Conservation (phyloP, 2,113 vertebrate species). For the Antidorcas marsupialis region DNA sequence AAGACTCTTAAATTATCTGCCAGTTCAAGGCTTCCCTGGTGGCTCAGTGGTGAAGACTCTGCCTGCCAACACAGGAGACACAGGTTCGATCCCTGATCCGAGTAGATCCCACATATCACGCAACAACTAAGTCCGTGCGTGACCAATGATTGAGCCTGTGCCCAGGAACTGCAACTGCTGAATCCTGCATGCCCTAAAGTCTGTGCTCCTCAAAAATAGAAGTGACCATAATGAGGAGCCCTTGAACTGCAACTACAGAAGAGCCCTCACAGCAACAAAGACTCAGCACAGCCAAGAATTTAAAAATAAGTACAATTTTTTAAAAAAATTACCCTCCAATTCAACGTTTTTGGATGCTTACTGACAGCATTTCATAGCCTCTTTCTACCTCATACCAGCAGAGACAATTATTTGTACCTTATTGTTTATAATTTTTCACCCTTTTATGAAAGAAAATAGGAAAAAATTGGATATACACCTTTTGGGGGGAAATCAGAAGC, state of each 20-base stretch:
- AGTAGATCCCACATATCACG: background rate
- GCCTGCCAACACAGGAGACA: background rate
- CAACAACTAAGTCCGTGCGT: accelerated
- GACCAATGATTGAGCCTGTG: background rate
- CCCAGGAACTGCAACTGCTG: background rate
- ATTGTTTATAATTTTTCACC: background rate
- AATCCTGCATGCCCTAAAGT: background rate
- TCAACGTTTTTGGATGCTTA: background rate
- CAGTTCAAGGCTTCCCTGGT: background rate
- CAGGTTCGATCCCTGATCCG: background rate
- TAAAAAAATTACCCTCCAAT: background rate
- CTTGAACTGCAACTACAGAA: background rate
- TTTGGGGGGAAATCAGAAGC: background rate
- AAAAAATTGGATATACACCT: background rate
- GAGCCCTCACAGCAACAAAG: background rate
- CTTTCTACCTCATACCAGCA: background rate
- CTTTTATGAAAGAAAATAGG: background rate
- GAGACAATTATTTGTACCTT: background rate
- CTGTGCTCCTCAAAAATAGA: background rate
- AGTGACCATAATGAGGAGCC: background rate
- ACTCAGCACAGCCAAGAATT: background rate
- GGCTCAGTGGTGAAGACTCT: background rate
- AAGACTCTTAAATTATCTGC: background rate
- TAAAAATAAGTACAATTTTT: background rate
- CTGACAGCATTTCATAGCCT: background rate